phyloP scores from a whole-genome alignment of 2,888 invertebrate genomes.

The Lymantria monacha region DNA sequence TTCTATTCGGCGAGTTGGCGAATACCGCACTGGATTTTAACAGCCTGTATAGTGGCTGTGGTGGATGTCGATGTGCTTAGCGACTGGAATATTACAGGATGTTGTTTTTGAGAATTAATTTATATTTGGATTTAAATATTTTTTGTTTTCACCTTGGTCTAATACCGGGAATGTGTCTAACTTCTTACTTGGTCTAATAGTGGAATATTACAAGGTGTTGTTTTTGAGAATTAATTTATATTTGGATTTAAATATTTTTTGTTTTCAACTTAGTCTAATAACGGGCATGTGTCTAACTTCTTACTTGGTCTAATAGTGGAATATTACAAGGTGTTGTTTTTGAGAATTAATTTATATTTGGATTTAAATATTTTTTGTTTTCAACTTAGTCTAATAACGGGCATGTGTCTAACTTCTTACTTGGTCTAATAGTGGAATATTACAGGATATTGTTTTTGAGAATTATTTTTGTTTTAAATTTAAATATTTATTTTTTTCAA shows the following conservation, averaged over 20 bases:
- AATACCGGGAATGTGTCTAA: too few species aligned
- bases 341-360: not conserved
- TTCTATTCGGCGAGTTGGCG: conserved; percentile 12
- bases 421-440: too few species aligned
- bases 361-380: too few species aligned
- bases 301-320: too few species aligned
- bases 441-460: not conserved
- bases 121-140: not conserved
- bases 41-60: conserved; percentile 3
- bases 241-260: not conserved
- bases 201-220: not conserved
- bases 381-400: too few species aligned
- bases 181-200: too few species aligned
- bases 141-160: too few species aligned
- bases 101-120: not conserved
- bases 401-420: too few species aligned
- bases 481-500: too few species aligned
- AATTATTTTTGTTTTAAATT: not conserved
- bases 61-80: not conserved
- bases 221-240: not conserved
- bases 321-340: not conserved
- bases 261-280: too few species aligned
- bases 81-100: not conserved
- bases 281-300: too few species aligned
- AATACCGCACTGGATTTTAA: conserved; percentile 15